Evolutionary conservation across 2,888 invertebrate genomes (phyloP).

Genomic region (Adela reaumurella): DNA sequence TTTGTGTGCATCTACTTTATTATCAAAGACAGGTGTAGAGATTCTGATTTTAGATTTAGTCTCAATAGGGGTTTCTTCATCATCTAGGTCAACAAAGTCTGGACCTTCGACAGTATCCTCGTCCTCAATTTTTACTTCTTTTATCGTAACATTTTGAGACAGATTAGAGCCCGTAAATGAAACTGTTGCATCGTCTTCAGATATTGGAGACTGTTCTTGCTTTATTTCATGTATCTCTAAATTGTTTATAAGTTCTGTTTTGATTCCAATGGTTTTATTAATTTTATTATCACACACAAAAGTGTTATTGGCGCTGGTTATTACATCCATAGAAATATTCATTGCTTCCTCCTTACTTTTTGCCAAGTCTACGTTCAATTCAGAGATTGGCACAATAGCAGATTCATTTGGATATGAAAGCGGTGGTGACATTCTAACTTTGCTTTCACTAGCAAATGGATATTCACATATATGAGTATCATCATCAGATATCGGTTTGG

Average conservation of each 20-base stretch:
- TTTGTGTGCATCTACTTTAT: too few species aligned
- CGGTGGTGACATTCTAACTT: conserved; percentile 24
- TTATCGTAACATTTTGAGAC: conserved; percentile 24
- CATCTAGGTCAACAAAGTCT: conserved; percentile 18
- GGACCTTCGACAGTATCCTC: conserved; percentile 47
- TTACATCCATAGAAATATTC: too few species aligned
- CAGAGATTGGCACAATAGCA: too few species aligned
- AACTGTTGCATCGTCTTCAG: conserved; percentile 14
- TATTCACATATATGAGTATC: conserved; percentile 3
- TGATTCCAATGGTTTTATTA: too few species aligned
- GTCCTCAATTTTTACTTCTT: conserved; percentile 38
- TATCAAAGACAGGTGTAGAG: too few species aligned
- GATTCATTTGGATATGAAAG: conserved; percentile 2
- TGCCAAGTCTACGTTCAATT: too few species aligned
- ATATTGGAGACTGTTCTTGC: too few species aligned
- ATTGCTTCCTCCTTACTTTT: too few species aligned
- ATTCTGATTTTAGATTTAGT: conserved; percentile 8
- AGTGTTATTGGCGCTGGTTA: too few species aligned
- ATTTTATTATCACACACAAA: too few species aligned
- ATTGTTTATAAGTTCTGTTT: too few species aligned
- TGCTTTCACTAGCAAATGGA: conserved; percentile 31
- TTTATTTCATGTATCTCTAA: too few species aligned
- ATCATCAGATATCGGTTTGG: conserved; percentile 1
- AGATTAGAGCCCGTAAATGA: conserved; percentile 21
- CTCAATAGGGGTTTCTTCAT: conserved; percentile 18